A percentile compares a stretch with the other conserved stretches of the same genome.
phyloP scores from a whole-genome alignment of 2,113 vertebrate species.

The Marmota monax region DNA sequence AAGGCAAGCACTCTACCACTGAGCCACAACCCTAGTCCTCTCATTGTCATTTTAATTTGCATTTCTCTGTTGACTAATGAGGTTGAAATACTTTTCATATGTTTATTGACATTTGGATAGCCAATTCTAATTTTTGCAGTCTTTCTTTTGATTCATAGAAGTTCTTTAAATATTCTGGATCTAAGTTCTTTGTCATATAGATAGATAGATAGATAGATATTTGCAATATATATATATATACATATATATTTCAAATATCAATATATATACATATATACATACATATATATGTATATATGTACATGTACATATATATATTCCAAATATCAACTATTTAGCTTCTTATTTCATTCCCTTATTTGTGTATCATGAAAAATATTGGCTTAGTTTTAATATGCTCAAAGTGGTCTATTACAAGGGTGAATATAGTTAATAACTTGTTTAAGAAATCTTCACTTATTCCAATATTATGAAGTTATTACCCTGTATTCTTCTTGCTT shows the following conservation, averaged over 20 bases:
- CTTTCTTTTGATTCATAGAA: constrained; percentile 33
- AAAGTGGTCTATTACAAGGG: not conserved
- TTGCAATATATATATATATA: no score
- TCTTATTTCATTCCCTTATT: not conserved
- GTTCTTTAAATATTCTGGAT: constrained; percentile 6
- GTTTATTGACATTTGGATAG: not conserved
- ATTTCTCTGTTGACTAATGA: constrained; percentile 1
- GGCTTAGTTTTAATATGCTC: constrained; percentile 30
- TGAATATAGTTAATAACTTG: constrained; percentile 6
- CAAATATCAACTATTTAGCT: constrained; percentile 24
- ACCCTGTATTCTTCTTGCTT: not conserved
- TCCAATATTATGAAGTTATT: not conserved
- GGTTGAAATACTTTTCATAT: not conserved
- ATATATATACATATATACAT: no score
- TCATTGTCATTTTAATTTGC: not conserved
- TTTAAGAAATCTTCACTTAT: constrained; percentile 45
- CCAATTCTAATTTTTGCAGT: not conserved
- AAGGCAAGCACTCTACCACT: no score
- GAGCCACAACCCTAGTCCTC: no score
- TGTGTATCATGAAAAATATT: not conserved
- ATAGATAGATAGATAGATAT: no score
- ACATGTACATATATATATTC: not conserved
- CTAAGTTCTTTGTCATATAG: not conserved
- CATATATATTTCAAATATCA: no score
- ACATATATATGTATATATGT: no score